Evolutionary conservation across 2,888 invertebrate genomes (phyloP), one percentile per base, ranked within the genome.

Genomic region (Tetanocera ferruginea): DNA sequence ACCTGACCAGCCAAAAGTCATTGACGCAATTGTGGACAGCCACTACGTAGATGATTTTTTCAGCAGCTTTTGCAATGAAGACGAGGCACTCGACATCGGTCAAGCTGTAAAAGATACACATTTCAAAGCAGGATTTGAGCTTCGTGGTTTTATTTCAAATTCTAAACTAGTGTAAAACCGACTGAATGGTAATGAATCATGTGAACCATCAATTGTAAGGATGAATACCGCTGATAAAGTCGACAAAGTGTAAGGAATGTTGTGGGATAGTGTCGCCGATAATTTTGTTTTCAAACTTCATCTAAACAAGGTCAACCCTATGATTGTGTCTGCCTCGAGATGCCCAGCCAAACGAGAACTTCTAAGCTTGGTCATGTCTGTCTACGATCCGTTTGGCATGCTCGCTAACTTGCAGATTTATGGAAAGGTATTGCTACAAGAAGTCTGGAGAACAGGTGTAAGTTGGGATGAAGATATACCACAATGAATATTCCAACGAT

Each of bases 301-400:
- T 4, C 23, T 57, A n/a, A 2, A 57, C 3, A 19, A 23, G 3
- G 57, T 57, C 3, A 19, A 4, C 23, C 4, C n/a, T 9, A 2
- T 31, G 31, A 5, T 31, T 5, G 8, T 57, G 2, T 57, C 57
- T 57, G 57, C n/a, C 9, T n/a, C 19, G 19, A 57, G 55, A 55
- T 55, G 14, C 55, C 75, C 76, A 75, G 78, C 76, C 3, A 80
- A 78, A 34, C 74, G 75, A 49, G 77, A 77, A 19, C 25, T 76
- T 37, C 43, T 78, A 17, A 70, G 67, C 8, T 5, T 78, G 17
- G 69, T 64, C 31, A 76, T 76, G 73, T 76, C 60, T 4, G 73
- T 78, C 17, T 79, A 77, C 71, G 77, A 79, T 25, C 76, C 76
- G 2, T 72, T 78, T 23, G 71, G 78, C 3, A 70, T 75, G 51